phyloP scores from a whole-genome alignment of 2,113 vertebrate species.

The Anser cygnoides region DNA sequence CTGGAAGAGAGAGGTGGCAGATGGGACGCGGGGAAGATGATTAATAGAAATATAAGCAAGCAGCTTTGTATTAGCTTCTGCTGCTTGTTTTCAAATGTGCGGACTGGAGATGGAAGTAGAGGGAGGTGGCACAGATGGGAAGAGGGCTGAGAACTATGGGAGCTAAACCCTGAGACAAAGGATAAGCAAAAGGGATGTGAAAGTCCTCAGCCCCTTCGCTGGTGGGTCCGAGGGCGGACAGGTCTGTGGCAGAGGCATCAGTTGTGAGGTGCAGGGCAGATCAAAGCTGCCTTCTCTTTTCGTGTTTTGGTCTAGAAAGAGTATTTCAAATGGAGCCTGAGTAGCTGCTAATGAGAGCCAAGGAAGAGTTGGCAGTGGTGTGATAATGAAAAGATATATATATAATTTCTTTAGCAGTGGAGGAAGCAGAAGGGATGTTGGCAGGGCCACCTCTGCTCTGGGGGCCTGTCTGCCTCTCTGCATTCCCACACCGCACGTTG shows the following conservation, averaged over 20 bases:
- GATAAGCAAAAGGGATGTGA: neutral
- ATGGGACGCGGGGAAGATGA: neutral
- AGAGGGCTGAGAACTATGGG: rapidly evolving
- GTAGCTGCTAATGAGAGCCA: neutral
- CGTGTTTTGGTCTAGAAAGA: neutral
- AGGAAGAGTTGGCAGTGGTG: neutral
- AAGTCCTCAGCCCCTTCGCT: neutral
- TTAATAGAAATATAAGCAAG: neutral
- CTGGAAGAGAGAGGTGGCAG: neutral
- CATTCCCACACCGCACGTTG: rapidly evolving
- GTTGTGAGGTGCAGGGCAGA: neutral
- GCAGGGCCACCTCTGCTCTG: neutral
- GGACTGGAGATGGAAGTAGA: neutral
- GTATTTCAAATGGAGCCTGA: neutral
- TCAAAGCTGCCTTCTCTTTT: neutral
- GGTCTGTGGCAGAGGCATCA: neutral
- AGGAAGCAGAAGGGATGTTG: neutral
- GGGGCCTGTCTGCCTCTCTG: neutral
- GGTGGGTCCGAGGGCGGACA: neutral
- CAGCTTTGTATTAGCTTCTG: neutral
- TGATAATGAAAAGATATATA: neutral
- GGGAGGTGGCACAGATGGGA: neutral
- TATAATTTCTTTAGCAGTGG: too few species aligned
- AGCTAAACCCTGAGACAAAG: neutral
- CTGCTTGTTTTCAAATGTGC: neutral